These are phyloP conservation scores for Brachionus manjavacas DNA, from an alignment of 1,140 invertebrate genomes.

Conservation along the genomic window DNA sequence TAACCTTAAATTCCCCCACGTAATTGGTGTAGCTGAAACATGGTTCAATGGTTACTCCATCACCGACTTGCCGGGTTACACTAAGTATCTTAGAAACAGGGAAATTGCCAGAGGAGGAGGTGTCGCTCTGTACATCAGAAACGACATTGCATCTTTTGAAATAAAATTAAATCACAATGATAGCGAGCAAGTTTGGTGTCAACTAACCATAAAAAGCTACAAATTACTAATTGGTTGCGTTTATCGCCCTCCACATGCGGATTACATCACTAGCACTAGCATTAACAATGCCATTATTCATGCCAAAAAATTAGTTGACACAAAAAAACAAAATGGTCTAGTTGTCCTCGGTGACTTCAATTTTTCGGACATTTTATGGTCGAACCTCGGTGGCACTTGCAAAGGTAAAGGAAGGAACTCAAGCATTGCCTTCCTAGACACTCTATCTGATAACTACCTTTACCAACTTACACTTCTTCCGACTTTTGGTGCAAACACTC, in stretches of 20 bases:
- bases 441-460: not conserved
- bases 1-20: not conserved
- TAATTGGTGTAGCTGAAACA: not conserved
- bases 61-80: not conserved
- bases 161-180: not conserved
- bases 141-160: not conserved
- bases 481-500: not conserved
- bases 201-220: not conserved
- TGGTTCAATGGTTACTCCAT: not conserved
- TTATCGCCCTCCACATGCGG: not conserved
- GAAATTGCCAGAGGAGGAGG: not conserved
- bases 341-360: not conserved
- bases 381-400: not conserved
- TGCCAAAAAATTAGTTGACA: not conserved
- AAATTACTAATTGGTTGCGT: not conserved
- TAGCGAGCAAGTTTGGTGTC: not conserved
- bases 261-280: not conserved
- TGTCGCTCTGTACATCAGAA: not conserved
- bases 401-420: not conserved
- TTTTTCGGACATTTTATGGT: not conserved
- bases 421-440: not conserved
- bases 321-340: not conserved
- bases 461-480: not conserved
- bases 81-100: not conserved
- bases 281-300: not conserved